phyloP scores from a whole-genome alignment of 2,113 vertebrate genomes.

The Alethe diademata region DNA sequence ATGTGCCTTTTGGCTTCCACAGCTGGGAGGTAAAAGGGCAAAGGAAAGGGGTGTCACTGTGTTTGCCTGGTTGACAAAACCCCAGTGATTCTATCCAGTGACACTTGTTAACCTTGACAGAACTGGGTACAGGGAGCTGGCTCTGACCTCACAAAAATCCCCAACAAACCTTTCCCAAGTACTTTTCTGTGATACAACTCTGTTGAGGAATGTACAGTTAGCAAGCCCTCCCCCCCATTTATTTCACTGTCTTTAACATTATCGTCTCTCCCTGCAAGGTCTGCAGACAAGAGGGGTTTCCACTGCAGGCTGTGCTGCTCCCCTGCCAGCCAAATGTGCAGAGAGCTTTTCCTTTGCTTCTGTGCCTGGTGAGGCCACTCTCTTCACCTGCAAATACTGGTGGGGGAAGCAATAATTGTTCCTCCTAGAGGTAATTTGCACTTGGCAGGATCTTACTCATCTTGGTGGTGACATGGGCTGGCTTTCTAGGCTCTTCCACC shows the following conservation, averaged over 20 bases:
- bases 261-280: background rate
- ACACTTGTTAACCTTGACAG: background rate
- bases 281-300: background rate
- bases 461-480: background rate
- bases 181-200: background rate
- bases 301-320: background rate
- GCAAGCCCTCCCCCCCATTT: background rate
- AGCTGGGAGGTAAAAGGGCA: background rate
- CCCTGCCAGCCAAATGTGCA: background rate
- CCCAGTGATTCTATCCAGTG: background rate
- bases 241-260: background rate
- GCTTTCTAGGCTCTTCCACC: background rate
- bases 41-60: background rate
- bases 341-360: background rate
- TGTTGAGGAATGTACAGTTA: background rate
- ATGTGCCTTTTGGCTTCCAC: background rate
- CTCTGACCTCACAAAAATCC: background rate
- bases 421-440: background rate
- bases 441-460: background rate
- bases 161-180: background rate
- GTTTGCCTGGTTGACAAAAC: background rate
- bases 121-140: background rate
- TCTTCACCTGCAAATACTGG: background rate
- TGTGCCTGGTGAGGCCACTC: accelerated
- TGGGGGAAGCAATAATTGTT: background rate